Conservation (phyloP, 2,888 invertebrate genomes). For the Leptinotarsa tumamoca region DNA sequence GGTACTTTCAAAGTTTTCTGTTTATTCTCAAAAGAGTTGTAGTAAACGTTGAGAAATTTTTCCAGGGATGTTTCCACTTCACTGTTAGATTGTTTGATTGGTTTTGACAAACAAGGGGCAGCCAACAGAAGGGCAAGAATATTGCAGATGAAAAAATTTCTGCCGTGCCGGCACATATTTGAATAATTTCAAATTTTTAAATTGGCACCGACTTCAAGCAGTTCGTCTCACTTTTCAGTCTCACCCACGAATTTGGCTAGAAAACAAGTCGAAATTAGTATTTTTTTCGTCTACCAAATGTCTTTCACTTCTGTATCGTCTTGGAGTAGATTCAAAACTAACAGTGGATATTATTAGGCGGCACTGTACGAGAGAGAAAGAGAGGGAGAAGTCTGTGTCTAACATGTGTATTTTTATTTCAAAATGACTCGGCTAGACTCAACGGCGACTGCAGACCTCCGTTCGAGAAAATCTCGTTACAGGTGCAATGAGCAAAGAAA, state of each 20-base stretch:
- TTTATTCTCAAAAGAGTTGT: slow-evolving; percentile 17
- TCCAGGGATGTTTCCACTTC: slow-evolving; percentile 40
- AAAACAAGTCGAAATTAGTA: slow-evolving; percentile 18
- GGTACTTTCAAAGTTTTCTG: slow-evolving; percentile 14
- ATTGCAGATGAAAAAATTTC: slow-evolving; percentile 35
- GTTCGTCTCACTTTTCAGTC: not conserved
- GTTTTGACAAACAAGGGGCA: slow-evolving; percentile 15
- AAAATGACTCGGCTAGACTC: slow-evolving; percentile 46
- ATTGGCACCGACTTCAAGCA: not conserved
- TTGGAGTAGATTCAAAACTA: slow-evolving; percentile 42
- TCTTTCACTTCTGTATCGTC: slow-evolving; percentile 27
- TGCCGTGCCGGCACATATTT: slow-evolving; percentile 32
- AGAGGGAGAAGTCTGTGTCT: slow-evolving; percentile 37
- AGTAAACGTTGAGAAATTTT: slow-evolving; percentile 35
- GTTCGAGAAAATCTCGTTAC: slow-evolving; percentile 19
- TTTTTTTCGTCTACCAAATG: slow-evolving; percentile 14
- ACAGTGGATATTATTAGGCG: slow-evolving; percentile 44
- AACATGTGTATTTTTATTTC: slow-evolving; percentile 46
- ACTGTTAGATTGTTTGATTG: not conserved
- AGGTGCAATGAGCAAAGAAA: slow-evolving; percentile 33
- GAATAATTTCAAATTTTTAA: slow-evolving; percentile 10
- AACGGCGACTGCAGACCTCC: slow-evolving; percentile 29
- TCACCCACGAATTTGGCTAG: not conserved
- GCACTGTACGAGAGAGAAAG: slow-evolving; percentile 39
- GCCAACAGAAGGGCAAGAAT: slow-evolving; percentile 16